Conservation (phyloP, 2,797 vertebrate species). For the Eulemur mongoz region DNA sequence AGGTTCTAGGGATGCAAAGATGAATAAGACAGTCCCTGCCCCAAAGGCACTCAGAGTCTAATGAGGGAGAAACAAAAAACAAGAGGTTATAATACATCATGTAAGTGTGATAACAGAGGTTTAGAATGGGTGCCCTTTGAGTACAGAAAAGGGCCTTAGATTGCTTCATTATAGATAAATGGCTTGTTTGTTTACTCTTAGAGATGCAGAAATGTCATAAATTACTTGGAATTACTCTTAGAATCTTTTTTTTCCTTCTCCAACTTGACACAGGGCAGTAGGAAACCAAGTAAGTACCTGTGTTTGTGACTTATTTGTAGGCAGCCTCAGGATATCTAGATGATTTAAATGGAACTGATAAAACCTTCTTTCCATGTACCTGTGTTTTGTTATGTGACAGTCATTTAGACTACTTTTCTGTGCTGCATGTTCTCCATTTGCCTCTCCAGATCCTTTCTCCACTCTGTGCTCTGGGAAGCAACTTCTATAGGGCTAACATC, state of each 20-base stretch:
- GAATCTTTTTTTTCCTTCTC: not conserved
- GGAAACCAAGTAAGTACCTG: not conserved
- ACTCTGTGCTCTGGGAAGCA: not conserved
- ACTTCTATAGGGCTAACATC: not conserved
- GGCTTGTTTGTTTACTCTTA: not conserved
- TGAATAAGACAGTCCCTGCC: not conserved
- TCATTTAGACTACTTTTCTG: not conserved
- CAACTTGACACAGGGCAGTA: not conserved
- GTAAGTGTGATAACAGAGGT: not conserved
- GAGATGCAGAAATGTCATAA: not conserved
- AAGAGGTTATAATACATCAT: not conserved
- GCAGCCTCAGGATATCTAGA: not conserved
- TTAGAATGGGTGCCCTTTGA: slow-evolving; percentile 37
- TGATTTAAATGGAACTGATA: not conserved
- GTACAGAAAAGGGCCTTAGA: not conserved
- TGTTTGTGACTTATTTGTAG: not conserved
- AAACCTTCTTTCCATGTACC: not conserved
- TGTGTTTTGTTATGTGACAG: not conserved
- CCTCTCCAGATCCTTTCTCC: not conserved
- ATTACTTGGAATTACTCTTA: not conserved
- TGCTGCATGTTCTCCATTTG: not conserved
- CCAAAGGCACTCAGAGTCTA: not conserved
- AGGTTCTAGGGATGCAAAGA: not conserved
- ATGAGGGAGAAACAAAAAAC: not conserved
- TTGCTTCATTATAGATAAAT: not conserved